Percentiles rank a stretch among this genome's conserved stretches.
Conservation (phyloP, 2,113 vertebrate genomes). For the Larimichthys crocea region DNA sequence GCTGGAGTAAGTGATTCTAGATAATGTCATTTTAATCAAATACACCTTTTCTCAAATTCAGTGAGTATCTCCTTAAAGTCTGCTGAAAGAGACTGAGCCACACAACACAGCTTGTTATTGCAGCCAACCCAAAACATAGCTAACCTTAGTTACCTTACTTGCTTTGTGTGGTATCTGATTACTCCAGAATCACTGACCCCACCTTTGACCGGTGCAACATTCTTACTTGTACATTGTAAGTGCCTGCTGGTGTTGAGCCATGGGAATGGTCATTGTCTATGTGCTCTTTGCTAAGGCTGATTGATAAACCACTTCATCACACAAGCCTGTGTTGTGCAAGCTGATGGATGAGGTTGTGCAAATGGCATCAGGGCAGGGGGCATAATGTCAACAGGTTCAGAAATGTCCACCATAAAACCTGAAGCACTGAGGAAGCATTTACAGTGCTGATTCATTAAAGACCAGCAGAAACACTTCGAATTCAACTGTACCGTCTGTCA, state of each 20-base stretch:
- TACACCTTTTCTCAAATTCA: too few relatives aligned
- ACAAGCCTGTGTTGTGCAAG: conserved; percentile 36
- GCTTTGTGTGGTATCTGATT: too few relatives aligned
- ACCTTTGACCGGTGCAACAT: conserved; percentile 7
- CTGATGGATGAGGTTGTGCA: conserved; percentile 47
- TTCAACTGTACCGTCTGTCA: conserved; percentile 42
- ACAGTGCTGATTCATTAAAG: conserved; percentile 31
- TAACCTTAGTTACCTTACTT: too few relatives aligned
- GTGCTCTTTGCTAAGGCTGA: conserved; percentile 29
- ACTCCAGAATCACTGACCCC: too few relatives aligned
- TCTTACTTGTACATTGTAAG: conserved; percentile 32
- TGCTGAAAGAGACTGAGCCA: too few relatives aligned
- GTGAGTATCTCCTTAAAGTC: too few relatives aligned
- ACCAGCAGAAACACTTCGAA: conserved; percentile 11
- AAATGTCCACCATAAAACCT: conserved; percentile 15
- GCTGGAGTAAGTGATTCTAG: too few relatives aligned
- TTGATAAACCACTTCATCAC: conserved; percentile 21
- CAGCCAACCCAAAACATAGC: too few relatives aligned
- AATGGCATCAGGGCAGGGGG: not conserved
- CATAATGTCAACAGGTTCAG: conserved; percentile 18
- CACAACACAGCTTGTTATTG: too few relatives aligned
- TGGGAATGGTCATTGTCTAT: conserved; percentile 9
- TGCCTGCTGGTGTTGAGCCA: conserved; percentile 62
- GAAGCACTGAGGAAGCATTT: conserved; percentile 38
- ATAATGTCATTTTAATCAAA: too few relatives aligned